Conservation (phyloP, 2,113 vertebrate species). For the Ophiodon elongatus region DNA sequence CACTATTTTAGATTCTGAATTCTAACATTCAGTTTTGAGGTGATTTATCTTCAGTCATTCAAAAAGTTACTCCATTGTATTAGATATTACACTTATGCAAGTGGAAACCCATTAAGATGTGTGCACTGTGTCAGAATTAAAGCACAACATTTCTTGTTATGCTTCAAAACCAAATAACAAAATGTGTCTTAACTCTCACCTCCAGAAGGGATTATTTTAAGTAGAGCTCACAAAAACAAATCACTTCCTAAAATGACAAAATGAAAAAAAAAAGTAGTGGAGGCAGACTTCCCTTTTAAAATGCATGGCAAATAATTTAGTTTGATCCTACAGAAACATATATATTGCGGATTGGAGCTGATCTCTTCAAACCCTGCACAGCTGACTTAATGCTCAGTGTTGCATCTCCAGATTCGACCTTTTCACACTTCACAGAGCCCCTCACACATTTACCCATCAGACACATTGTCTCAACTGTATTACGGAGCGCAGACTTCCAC, state of each 20-base stretch:
- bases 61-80: background rate
- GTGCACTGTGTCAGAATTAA: too few species aligned
- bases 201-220: conserved; percentile 3
- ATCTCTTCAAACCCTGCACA: conserved; percentile 33
- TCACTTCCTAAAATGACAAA: background rate
- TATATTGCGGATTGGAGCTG: conserved; percentile 56
- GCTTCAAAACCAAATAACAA: background rate
- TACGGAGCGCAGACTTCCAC: conserved; percentile 45
- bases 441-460: conserved; percentile 43
- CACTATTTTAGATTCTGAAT: conserved; percentile 1
- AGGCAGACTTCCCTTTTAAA: background rate
- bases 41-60: background rate
- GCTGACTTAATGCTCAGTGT: conserved; percentile 30
- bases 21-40: background rate
- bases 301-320: conserved; percentile 30
- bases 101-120: background rate
- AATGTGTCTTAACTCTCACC: background rate
- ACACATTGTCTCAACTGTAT: conserved; percentile 33
- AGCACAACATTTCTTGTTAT: background rate
- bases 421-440: conserved; percentile 55
- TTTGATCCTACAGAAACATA: conserved; percentile 55
- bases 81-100: background rate
- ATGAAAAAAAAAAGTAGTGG: background rate
- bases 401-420: background rate
- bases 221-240: background rate